Evolutionary conservation across 1,140 invertebrate species (phyloP).

Genomic region (Nylanderia fulva): DNA sequence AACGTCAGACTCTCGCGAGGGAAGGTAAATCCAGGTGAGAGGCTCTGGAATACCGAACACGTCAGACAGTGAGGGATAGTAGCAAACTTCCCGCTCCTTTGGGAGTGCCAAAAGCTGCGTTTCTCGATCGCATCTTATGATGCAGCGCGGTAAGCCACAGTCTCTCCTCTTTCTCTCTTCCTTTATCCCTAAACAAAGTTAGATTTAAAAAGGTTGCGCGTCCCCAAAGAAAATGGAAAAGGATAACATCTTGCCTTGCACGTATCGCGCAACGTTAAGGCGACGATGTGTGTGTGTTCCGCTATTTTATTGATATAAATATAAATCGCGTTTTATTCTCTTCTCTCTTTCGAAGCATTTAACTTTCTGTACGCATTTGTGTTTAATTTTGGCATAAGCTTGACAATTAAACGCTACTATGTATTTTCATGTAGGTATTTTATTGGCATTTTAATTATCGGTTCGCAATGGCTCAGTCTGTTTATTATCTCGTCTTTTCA

Average conservation of each 20-base stretch:
- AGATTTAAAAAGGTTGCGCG: not conserved
- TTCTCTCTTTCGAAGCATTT: not conserved
- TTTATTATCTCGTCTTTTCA: not conserved
- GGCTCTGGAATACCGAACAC: slow-evolving; percentile 36
- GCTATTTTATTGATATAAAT: not conserved
- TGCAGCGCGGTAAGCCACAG: not conserved
- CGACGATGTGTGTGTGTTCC: no score
- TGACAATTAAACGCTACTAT: not conserved
- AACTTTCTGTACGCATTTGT: not conserved
- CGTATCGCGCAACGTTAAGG: not conserved
- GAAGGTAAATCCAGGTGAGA: slow-evolving; percentile 50
- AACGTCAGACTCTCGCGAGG: slow-evolving; percentile 45
- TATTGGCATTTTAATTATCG: slow-evolving; percentile 4
- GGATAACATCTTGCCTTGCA: not conserved
- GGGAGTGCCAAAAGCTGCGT: slow-evolving; percentile 43
- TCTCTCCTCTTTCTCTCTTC: not conserved
- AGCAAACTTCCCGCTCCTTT: slow-evolving; percentile 23
- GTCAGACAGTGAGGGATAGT: slow-evolving; percentile 52
- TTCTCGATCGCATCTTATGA: slow-evolving; percentile 16
- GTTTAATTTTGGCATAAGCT: not conserved
- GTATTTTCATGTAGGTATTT: not conserved
- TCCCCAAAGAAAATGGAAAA: not conserved
- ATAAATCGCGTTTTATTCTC: not conserved
- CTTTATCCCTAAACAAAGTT: not conserved
- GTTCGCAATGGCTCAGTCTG: no score